Percentiles rank a stretch among this genome's conserved stretches.
Conservation (phyloP, 2,797 vertebrate species). For the Chloroceryle inda region DNA sequence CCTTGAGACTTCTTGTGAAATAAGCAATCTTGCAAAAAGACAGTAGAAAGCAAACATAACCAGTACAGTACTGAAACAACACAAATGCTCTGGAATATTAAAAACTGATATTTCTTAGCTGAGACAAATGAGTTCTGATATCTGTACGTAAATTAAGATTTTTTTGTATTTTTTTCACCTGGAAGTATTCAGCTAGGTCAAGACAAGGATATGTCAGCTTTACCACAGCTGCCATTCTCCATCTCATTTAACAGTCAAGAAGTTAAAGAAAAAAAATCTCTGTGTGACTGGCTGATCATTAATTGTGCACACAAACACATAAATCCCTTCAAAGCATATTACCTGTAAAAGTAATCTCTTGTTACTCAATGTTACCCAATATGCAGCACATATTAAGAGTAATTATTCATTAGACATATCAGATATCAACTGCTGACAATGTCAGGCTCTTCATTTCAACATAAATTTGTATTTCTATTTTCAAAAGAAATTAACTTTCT, state of each 20-base stretch:
- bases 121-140: not conserved
- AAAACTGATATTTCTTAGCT: slow-evolving; percentile 14
- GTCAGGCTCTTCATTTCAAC: not conserved
- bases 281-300: not conserved
- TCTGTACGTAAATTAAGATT: not conserved
- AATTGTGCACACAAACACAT: not conserved
- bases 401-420: not conserved
- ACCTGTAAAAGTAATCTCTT: slow-evolving; percentile 22
- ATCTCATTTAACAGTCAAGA: not conserved
- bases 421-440: not conserved
- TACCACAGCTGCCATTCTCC: not conserved
- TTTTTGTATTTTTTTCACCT: not conserved
- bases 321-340: not conserved
- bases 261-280: not conserved
- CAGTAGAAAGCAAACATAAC: slow-evolving; percentile 39
- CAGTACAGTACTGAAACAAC: not conserved
- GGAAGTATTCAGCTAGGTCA: slow-evolving; percentile 8
- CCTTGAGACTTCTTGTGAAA: slow-evolving; percentile 9
- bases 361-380: not conserved
- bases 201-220: slow-evolving; percentile 9
- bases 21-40: not conserved
- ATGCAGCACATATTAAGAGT: not conserved
- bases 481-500: not conserved
- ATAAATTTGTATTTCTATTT: not conserved
- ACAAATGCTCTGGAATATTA: slow-evolving; percentile 20